Evolutionary conservation across 2,888 invertebrate genomes (phyloP), one percentile per base, ranked within the genome.

Genomic region (Phengaris arion): DNA sequence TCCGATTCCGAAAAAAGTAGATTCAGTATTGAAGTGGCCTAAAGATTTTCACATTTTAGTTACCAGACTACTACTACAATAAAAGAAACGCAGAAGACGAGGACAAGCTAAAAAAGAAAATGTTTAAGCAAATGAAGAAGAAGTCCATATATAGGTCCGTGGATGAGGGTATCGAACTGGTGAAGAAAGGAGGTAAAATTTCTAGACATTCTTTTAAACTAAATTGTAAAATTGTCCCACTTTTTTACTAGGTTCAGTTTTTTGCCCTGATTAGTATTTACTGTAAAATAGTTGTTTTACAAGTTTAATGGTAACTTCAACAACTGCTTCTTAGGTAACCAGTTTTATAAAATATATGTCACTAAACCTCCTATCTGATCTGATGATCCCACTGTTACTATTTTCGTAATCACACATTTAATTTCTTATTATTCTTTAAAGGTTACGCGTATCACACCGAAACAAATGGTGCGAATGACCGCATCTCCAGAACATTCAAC

Each of bases 401-500:
- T 22, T 22, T 22, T 22, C 22, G 22, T 22, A 22, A 22, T 22
- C 1, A 22, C 22, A 35, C 35, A 35, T 35, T 35, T 35, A 3
- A 69, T 68, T 6, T 55, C 2, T 12, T 35, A 68, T 72, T 7
- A 77, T 35, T 3, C 35, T 48, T 80, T 80, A 0, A 77, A 87
- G 94, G 92, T 0, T 94, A 88, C 78, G 94, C 94, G 0, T 95
- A 91, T 77, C 94, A 94, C 76, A 89, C 91, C 0, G 94, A 94
- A 80, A 83, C 87, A 0, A 85, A 89, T 46, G 89, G 83, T 2
- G 94, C 93, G 0, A 93, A 94, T 77, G 85, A 83, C 1, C 76
- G 85, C 46, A 91, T 92, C 72, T 85, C 89, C 0, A 84, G 81
- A 76, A 90, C 87, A 0, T 94, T 94, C 77, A 86, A 89, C 2